Evolutionary conservation across 2,113 vertebrate species (phyloP).

Genomic region (Trachemys scripta): DNA sequence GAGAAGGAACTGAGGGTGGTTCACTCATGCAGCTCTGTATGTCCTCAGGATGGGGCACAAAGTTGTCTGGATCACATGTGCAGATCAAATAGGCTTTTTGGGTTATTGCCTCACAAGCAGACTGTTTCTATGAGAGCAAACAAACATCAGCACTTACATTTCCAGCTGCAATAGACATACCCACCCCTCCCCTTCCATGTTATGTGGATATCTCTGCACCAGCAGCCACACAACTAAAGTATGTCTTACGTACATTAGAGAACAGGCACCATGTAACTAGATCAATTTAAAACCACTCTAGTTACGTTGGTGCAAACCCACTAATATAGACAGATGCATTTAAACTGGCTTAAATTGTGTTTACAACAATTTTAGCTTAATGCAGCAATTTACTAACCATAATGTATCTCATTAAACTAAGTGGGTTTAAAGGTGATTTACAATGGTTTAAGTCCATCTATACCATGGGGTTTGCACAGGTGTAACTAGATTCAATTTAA

Average conservation of each 20-base stretch:
- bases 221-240: neutral
- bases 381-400: neutral
- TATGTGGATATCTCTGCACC: neutral
- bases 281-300: slow-evolving; percentile 22
- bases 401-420: neutral
- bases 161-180: neutral
- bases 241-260: neutral
- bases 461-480: neutral
- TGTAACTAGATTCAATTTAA: neutral
- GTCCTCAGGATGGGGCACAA: neutral
- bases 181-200: neutral
- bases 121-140: neutral
- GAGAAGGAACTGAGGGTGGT: too few species aligned
- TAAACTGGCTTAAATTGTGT: neutral
- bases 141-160: neutral
- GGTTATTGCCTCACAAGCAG: neutral
- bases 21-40: too few species aligned
- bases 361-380: neutral
- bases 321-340: neutral
- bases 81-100: neutral
- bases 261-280: neutral
- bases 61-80: neutral
- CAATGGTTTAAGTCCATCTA: slow-evolving; percentile 15
- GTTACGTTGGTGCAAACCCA: neutral
- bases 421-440: neutral